Base-by-base conservation (phyloP, 2,113 vertebrate species). In the Myrmecobius fasciatus region DNA sequence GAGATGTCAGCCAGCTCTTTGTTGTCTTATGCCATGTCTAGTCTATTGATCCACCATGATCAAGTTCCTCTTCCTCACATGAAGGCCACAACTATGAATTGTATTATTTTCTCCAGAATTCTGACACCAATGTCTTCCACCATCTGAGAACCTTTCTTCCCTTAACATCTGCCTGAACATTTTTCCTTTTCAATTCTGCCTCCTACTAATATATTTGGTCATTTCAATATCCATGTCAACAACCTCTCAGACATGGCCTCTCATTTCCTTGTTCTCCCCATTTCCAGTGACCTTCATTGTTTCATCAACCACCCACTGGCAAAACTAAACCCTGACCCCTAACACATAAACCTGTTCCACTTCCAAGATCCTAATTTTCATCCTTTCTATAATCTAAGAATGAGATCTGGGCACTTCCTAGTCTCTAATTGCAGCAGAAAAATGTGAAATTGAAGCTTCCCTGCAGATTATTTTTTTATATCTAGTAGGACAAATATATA, bases 241-340 rank as follows among this genome's bases (percentile, higher is more conserved):
- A 91, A 89, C 90, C 96, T 91, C 54, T 10, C 31, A 52, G 5
- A 88, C 52, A 51, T 51, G 46, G 83, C 92, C 0, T 2, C 91
- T 89, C 88, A 88, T 53, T 67, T 94, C 90, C 92, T 46, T 54
- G 89, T 89, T 52, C 46, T 90, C 75, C 31, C 94, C 56, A 89
- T 47, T 49, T 47, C 54, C 25, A 90, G 36, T 94, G 96, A 98
- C 95, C 95, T 97, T 95, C 36, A 75, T 75, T 95, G 91, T 46
- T 52, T 49, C 92, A n/a, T 47, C 9, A 46, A 83, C 8, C n/a
- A 43, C 67, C 17, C 67, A 43, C 17, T 36, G 28, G 56, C 8
- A 83, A 22, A 17, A 17, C 89, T 91, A 83, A 52, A 96, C 96
- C 36, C 94, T 95, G 91, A 94, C 46, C 83, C 83, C 25, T 25